These are phyloP conservation scores for Lepidurus arcticus DNA, from an alignment of 1,140 invertebrate genomes.

Conservation along the genomic window DNA sequence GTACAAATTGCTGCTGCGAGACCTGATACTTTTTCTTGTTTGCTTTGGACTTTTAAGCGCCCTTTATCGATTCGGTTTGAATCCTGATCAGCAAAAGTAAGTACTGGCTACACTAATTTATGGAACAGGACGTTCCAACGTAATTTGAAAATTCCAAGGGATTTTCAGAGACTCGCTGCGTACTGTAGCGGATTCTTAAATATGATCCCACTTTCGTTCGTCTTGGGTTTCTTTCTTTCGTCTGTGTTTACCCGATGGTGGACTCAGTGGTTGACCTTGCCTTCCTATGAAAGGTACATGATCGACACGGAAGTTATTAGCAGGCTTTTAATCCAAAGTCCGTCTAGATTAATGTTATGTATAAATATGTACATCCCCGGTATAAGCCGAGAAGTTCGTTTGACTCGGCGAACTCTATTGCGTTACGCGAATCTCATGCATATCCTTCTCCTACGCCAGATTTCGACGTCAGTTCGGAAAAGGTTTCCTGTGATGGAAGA, in stretches of 20 bases:
- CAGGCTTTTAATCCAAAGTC: background rate
- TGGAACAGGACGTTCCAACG: conserved; percentile 23
- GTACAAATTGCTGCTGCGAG: conserved; percentile 68
- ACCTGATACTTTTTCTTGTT: conserved; percentile 57
- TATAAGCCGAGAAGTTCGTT: conserved; percentile 55
- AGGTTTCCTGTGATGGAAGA: conserved; percentile 69
- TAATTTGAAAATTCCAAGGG: conserved; percentile 44
- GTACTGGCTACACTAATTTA: conserved; percentile 35
- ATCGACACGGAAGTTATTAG: background rate
- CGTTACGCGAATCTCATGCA: conserved; percentile 61
- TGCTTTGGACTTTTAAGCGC: conserved; percentile 56
- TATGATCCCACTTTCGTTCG: conserved; percentile 76
- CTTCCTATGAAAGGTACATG: background rate
- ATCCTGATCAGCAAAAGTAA: conserved; percentile 53
- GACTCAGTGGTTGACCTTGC: conserved; percentile 3
- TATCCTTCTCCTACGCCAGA: conserved; percentile 60
- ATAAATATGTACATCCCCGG: conserved; percentile 57
- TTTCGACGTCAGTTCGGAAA: conserved; percentile 66
- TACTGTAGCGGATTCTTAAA: conserved; percentile 72
- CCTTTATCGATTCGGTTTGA: conserved; percentile 58
- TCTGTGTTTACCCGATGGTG: background rate
- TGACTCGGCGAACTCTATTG: conserved; percentile 58
- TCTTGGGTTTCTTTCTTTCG: conserved; percentile 81
- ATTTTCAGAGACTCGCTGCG: conserved; percentile 65
- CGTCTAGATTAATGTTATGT: conserved; percentile 56